Conservation (phyloP, 1,140 invertebrate genomes). For the Bicyclus anynana region DNA sequence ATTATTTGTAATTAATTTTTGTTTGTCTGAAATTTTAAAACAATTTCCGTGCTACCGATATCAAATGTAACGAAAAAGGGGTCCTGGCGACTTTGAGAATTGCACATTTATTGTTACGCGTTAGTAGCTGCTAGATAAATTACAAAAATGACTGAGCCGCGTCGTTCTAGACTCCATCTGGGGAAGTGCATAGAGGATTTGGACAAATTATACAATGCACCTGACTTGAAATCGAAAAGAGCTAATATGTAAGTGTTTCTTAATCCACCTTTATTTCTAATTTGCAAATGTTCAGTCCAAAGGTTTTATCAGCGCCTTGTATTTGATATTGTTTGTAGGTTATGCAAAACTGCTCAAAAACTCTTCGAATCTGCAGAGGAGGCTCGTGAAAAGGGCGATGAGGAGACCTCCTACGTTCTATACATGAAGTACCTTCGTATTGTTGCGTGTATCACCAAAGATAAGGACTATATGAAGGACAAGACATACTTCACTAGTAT, state of each 20-base stretch:
- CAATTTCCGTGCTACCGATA: slow-evolving; percentile 40
- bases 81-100: slow-evolving; percentile 26
- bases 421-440: slow-evolving; percentile 84
- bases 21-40: slow-evolving; percentile 52
- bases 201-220: slow-evolving; percentile 73
- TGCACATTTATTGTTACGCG: slow-evolving; percentile 7
- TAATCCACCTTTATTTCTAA: not conserved
- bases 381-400: slow-evolving; percentile 77
- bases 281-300: not conserved
- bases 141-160: slow-evolving; percentile 67
- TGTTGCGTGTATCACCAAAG: slow-evolving; percentile 77
- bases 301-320: not conserved
- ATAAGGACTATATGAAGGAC: slow-evolving; percentile 76
- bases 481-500: slow-evolving; percentile 78
- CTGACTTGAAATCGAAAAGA: slow-evolving; percentile 71
- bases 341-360: slow-evolving; percentile 78
- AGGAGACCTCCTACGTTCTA: slow-evolving; percentile 83
- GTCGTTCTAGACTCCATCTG: slow-evolving; percentile 74
- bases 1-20: slow-evolving; percentile 49
- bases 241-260: slow-evolving; percentile 69
- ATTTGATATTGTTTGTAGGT: slow-evolving; percentile 41
- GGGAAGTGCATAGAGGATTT: slow-evolving; percentile 76
- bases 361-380: slow-evolving; percentile 79
- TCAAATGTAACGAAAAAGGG: slow-evolving; percentile 57
- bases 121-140: slow-evolving; percentile 14